A percentile compares a stretch with the other conserved stretches of the same genome.
phyloP scores from a whole-genome alignment of 1,140 invertebrate species.

The Pollicipes pollicipes region DNA sequence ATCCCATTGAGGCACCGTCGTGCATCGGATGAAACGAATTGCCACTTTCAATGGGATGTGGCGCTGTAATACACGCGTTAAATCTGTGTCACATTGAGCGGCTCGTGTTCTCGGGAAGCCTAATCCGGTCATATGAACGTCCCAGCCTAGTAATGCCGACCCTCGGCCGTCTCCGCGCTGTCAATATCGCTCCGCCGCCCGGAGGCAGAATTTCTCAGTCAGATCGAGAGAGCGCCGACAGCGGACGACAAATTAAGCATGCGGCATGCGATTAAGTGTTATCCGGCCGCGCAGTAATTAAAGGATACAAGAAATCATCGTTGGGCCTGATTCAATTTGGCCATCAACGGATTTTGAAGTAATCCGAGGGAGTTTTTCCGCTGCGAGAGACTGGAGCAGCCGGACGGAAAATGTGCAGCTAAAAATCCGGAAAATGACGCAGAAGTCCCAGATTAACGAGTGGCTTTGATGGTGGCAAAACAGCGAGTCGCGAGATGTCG shows the following conservation, averaged over 20 bases:
- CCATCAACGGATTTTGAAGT: background rate
- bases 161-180: no score
- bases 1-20: background rate
- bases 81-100: background rate
- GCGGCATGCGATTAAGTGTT: background rate
- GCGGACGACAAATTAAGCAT: background rate
- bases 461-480: background rate
- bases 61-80: background rate
- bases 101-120: background rate
- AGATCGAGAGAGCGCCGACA: background rate
- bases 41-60: background rate
- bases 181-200: background rate
- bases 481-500: background rate
- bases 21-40: background rate
- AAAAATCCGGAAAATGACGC: background rate
- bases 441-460: background rate
- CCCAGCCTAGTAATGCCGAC: background rate
- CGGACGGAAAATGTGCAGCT: background rate
- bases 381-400: background rate
- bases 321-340: background rate
- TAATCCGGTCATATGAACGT: background rate
- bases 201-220: no score
- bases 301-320: conserved; percentile 2
- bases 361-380: background rate
- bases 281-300: background rate